Base-by-base conservation (phyloP, 2,888 invertebrate species). In the Nasonia oneida region DNA sequence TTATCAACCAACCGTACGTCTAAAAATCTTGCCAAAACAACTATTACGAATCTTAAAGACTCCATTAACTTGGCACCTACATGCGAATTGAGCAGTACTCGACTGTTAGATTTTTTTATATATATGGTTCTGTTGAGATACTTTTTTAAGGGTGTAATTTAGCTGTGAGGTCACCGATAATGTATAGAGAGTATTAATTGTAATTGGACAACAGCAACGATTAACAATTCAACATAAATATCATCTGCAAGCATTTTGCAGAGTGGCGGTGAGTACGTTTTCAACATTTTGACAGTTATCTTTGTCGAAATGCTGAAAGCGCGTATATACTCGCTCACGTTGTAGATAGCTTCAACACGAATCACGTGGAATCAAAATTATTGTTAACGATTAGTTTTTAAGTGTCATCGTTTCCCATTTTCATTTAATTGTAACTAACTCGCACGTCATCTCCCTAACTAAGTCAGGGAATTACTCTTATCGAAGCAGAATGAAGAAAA, bases 291-390 rank as follows among this genome's bases (percentile, higher is more conserved):
- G 47, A 39, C 70, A 61, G 6, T 39, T 76, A 39, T 15, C 39
- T 33, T 61, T 37, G 47, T n/a, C 37, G 10, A 71, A 81, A 84
- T 82, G 78, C 75, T 84, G 37, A 82, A 76, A 82, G 71, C 75
- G 71, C 75, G 15, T 83, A 8, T 47, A 42, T 47, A 81, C 70
- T 81, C 84, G 76, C 82, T 61, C 61, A 64, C 73, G 71, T 57
- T 85, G 84, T 84, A 87, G 82, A 87, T 84, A 84, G 39, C 23
- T 42, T 61, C 57, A 61, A 71, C n/a, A 61, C 8, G 39, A 76
- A 82, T 82, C 61, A 71, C 57, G n/a, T 75, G 71, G 81, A 87
- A 85, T 87, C 87, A 87, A 87, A 87, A 87, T 85, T 85, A 83
- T 80, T 85, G 79, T 84, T 84, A 87, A 84, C 73, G 76, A n/a